A percentile compares a stretch with the other conserved stretches of the same genome.
Conservation (phyloP, 2,113 vertebrate genomes). For the Panthera leo region DNA sequence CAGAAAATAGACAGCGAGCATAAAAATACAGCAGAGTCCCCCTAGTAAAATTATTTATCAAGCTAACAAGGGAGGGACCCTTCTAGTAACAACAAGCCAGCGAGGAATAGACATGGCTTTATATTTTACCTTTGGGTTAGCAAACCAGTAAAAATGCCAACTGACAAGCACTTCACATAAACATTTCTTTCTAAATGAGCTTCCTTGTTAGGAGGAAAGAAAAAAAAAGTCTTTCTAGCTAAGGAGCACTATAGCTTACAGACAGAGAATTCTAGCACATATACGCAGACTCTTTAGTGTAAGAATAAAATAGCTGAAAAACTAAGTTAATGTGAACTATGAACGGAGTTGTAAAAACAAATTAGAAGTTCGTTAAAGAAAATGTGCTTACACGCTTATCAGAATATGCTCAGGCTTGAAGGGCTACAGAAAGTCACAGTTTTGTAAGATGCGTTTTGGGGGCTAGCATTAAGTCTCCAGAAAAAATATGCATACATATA, state of each 20-base stretch:
- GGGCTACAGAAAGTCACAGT: background rate
- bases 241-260: constrained; percentile 76
- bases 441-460: constrained; percentile 63
- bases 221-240: constrained; percentile 76
- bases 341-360: constrained; percentile 68
- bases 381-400: constrained; percentile 1
- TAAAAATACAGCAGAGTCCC: constrained; percentile 98
- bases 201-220: constrained; percentile 85
- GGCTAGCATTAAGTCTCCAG: constrained; percentile 36
- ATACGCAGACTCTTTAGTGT: constrained; percentile 50
- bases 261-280: constrained; percentile 73
- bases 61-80: constrained; percentile 98
- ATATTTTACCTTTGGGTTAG: constrained; percentile 97
- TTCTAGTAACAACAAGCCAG: constrained; percentile 92
- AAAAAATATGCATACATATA: background rate
- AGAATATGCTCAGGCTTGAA: background rate
- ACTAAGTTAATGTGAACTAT: constrained; percentile 72
- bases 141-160: constrained; percentile 93
- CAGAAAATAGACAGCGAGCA: constrained; percentile 97
- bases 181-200: constrained; percentile 92
- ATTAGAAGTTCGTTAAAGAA: constrained; percentile 81
- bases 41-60: constrained; percentile 99
- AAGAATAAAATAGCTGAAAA: constrained; percentile 74
- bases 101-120: constrained; percentile 94
- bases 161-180: constrained; percentile 93